Evolutionary conservation across 1,140 invertebrate genomes (phyloP), one percentile per base, ranked within the genome.

Genomic region (Leptinotarsa lineolata): DNA sequence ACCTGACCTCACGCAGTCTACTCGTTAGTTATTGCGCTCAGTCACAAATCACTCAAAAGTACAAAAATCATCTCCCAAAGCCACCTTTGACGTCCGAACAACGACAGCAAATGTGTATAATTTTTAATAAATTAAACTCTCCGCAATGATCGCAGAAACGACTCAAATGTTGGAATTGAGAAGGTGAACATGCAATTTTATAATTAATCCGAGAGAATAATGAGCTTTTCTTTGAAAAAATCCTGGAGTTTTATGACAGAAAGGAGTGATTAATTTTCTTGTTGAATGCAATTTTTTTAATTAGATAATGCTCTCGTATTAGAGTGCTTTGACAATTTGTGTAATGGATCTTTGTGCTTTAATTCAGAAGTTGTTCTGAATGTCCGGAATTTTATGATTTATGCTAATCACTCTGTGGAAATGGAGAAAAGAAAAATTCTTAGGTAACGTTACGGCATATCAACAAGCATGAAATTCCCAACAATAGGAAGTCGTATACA

Each of bases 241-340:
- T 54, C 16, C 48, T 15, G n/a, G 48, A 54, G 48, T 15, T 54
- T 54, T 54, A 54, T 54, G 48, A 54, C 48, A 54, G n/a, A 18
- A 18, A 54, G 2, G 16, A 54, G 48, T 54, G 15, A 54, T 54
- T 54, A 54, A 54, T 54, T 18, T 54, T 54, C 15, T 54, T 16
- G 48, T 54, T 54, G 48, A 54, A 54, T 54, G 48, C 48, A 54
- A 54, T 54, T 54, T 54, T 54, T 54, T 54, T 54, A 54, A 54
- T 54, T 18, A 54, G 15, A 18, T 54, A 54, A 54, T 54, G 48
- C 13, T 54, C n/a, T 8, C 15, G 16, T 15, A 54, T 54, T 54
- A 18, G 48, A 54, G 15, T 54, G 48, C 48, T 54, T 54, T 54
- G 48, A 54, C 48, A 54, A 54, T 54, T 54, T 54, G 48, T 54